These are phyloP conservation scores for Cataglyphis livida DNA, from an alignment of 2,888 invertebrate species.

Conservation along the genomic window DNA sequence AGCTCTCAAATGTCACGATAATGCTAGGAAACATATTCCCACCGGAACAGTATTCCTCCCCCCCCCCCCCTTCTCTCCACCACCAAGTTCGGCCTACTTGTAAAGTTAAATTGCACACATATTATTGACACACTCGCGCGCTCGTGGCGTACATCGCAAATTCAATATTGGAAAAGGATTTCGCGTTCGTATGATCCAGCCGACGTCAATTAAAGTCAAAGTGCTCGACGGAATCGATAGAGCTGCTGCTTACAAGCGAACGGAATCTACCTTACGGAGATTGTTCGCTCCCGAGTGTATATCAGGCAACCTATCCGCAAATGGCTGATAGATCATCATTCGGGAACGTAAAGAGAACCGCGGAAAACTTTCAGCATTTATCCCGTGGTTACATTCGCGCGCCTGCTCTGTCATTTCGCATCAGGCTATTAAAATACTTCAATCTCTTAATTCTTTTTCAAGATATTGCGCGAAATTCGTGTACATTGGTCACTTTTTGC, in stretches of 20 bases:
- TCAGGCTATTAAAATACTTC: constrained; percentile 18
- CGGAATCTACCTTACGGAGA: constrained; percentile 26
- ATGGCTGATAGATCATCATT: constrained; percentile 44
- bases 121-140: constrained; percentile 45
- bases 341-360: constrained; percentile 28
- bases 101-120: constrained; percentile 54
- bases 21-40: constrained; percentile 32
- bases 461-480: neutral
- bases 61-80: too few species aligned
- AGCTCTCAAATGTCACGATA: neutral
- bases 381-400: constrained; percentile 29
- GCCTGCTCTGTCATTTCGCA: constrained; percentile 20
- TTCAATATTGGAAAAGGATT: constrained; percentile 56
- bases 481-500: neutral
- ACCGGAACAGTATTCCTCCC: neutral
- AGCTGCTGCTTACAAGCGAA: constrained; percentile 26
- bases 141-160: constrained; percentile 35
- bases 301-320: constrained; percentile 28
- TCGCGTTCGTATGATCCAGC: constrained; percentile 44
- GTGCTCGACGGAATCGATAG: constrained; percentile 41
- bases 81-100: constrained; percentile 40
- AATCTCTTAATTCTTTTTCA: constrained; percentile 22
- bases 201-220: constrained; percentile 51
- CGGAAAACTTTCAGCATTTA: constrained; percentile 36
- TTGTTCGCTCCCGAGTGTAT: constrained; percentile 23